A percentile compares a stretch with the other conserved stretches of the same genome.
Conservation (phyloP, 2,888 invertebrate species). For the Lapara coniferarum region DNA sequence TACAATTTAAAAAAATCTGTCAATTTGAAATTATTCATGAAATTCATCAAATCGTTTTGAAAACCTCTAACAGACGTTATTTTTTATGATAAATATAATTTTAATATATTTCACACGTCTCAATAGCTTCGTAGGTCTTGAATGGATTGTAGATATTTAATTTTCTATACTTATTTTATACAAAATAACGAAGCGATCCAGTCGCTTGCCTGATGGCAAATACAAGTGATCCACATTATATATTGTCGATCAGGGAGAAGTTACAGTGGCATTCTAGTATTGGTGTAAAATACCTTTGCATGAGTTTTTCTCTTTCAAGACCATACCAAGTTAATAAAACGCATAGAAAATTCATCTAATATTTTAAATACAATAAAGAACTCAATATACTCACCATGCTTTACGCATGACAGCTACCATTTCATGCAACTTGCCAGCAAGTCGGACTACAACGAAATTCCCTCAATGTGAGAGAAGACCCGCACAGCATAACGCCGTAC, state of each 20-base stretch:
- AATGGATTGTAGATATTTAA: neutral
- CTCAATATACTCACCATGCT: slow-evolving; percentile 4
- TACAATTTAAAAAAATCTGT: neutral
- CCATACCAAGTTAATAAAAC: slow-evolving; percentile 24
- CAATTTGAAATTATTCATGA: neutral
- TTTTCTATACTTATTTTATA: too few species aligned
- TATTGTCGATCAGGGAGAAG: too few species aligned
- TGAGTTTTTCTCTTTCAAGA: neutral
- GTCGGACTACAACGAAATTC: neutral
- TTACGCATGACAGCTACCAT: neutral
- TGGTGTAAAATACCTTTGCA: too few species aligned
- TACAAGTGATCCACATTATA: too few species aligned
- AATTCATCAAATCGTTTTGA: slow-evolving; percentile 34
- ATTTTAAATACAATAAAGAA: neutral
- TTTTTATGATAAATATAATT: slow-evolving; percentile 43
- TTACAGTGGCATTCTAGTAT: too few species aligned
- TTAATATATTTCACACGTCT: slow-evolving; percentile 34
- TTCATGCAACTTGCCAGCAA: neutral
- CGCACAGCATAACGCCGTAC: too few species aligned
- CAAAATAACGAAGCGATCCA: too few species aligned
- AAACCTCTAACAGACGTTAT: slow-evolving; percentile 49
- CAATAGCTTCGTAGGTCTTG: slow-evolving; percentile 6
- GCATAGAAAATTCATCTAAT: slow-evolving; percentile 28
- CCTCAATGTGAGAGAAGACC: slow-evolving; percentile 9
- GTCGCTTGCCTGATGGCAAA: too few species aligned